Evolutionary conservation across 2,797 vertebrate genomes (phyloP).

Genomic region (Sebastes minor): DNA sequence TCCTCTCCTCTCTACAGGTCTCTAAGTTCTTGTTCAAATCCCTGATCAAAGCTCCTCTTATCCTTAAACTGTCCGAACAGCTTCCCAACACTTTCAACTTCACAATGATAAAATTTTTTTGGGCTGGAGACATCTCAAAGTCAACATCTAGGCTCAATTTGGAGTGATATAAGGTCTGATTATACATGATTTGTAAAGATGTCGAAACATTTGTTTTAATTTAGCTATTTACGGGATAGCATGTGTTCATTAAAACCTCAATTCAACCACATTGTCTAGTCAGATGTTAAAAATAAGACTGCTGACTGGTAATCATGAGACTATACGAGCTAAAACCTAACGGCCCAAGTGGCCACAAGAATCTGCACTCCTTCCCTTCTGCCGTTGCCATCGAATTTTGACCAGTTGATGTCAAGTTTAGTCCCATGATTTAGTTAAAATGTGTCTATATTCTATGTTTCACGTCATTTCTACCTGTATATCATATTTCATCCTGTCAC

Average conservation of each 20-base stretch:
- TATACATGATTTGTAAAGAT: neutral
- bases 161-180: too few species aligned
- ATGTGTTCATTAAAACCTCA: too few species aligned
- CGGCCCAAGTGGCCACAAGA: too few species aligned
- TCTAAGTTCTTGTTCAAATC: neutral
- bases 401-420: neutral
- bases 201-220: too few species aligned
- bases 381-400: accelerated
- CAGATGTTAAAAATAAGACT: too few species aligned
- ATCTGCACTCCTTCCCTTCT: too few species aligned
- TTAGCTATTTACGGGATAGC: accelerated
- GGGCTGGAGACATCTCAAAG: too few species aligned
- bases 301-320: too few species aligned
- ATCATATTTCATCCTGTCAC: neutral
- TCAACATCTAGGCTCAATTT: too few species aligned
- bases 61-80: neutral
- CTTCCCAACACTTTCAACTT: neutral
- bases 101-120: neutral
- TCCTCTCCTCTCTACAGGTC: neutral
- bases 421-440: neutral
- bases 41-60: neutral
- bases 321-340: too few species aligned
- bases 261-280: too few species aligned
- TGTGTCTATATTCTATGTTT: neutral
- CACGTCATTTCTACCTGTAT: neutral